Evolutionary conservation across 2,888 invertebrate species (phyloP), one percentile per base, ranked within the genome.

Genomic region (Ophion costatus): DNA sequence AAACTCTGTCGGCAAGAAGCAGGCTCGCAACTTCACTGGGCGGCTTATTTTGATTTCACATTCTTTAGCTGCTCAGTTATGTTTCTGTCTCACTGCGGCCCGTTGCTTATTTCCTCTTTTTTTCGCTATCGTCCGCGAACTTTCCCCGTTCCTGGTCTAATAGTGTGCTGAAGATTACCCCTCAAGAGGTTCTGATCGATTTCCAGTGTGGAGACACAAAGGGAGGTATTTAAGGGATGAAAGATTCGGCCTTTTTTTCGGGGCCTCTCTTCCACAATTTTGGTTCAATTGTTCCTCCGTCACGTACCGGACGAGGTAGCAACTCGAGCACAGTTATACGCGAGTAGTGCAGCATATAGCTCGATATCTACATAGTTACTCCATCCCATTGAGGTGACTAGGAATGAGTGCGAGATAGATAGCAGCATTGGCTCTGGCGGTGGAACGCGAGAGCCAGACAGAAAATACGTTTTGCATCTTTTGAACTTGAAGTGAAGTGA

Each of bases 21-120:
- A 33, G 42, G 10, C 20, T 14, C 42, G 59, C 73, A 20, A 67
- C 61, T 78, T 67, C 38, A 42, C 74, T 67, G 76, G 79, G 79
- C 76, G 71, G 76, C 85, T 82, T 69, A 84, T 82, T 84, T 82
- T 82, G 61, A 85, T 85, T 85, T 80, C 76, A 42, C 78, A 67
- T 82, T 80, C 79, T 76, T 64, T 67, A 70, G 63, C 69, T 78
- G 61, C 70, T 69, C 78, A 63, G 57, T 70, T 51, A 81, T 84
- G 81, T 84, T 81, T 81, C 70, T 64, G 64, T 57, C 67, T 70
- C 33, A 11, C 2, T 17, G 77, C 22, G 69, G 20, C 42, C 11
- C 56, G 45, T 79, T 79, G 56, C 67, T 76, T 63, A 38, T 51
- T 79, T 22, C 20, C 69, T 69, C 69, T 78, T 24, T 80, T 76